Evolutionary conservation across 2,113 vertebrate species (phyloP).

Genomic region (Phylloscopus whistleri): DNA sequence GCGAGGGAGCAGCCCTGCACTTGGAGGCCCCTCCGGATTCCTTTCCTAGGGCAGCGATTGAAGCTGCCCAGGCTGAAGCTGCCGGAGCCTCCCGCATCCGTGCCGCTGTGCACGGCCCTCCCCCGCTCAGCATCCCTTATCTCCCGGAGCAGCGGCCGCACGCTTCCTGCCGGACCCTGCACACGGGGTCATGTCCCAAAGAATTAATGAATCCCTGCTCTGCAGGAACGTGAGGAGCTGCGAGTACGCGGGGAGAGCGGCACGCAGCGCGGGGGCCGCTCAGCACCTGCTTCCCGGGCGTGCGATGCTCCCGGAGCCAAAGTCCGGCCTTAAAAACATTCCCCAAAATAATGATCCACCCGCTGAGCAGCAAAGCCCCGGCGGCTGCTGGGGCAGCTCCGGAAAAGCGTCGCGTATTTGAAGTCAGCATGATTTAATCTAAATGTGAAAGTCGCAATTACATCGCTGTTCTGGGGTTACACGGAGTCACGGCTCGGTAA

Average conservation of each 20-base stretch:
- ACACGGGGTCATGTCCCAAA: accelerated
- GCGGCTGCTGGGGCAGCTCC: not conserved
- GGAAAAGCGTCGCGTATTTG: not conserved
- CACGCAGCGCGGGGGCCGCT: accelerated
- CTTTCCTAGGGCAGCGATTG: not conserved
- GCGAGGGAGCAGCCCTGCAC: accelerated
- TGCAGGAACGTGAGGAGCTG: not conserved
- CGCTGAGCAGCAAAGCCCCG: not conserved
- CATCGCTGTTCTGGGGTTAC: not conserved
- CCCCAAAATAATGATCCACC: not conserved
- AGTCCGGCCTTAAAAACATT: not conserved
- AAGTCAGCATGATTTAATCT: not conserved
- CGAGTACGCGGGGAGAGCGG: not conserved
- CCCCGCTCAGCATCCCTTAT: not conserved
- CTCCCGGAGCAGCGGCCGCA: not conserved
- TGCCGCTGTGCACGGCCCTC: not conserved
- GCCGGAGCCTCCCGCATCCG: not conserved
- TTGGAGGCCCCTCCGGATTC: not conserved
- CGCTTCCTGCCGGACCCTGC: not conserved
- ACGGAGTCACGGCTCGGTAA: not conserved
- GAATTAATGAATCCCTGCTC: not conserved
- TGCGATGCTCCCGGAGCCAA: not conserved
- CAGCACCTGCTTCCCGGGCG: not conserved
- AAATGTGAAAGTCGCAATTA: not conserved
- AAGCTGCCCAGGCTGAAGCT: not conserved